Conservation (phyloP, 1,140 invertebrate species). For the Cydia fagiglandana region DNA sequence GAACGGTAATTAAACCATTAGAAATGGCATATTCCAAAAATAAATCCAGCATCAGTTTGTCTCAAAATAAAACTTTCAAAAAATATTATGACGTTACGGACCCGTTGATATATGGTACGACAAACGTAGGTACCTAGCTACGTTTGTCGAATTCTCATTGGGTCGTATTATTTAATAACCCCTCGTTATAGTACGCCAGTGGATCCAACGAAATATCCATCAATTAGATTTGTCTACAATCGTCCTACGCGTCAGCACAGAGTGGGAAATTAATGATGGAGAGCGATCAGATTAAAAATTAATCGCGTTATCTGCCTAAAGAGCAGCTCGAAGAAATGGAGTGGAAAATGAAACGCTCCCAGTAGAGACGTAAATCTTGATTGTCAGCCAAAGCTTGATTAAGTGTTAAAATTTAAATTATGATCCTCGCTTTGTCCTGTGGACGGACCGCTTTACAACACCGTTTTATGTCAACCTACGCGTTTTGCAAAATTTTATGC, state of each 20-base stretch:
- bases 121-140: neutral
- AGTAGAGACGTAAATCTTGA: constrained; percentile 57
- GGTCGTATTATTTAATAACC: neutral
- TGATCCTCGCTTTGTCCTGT: constrained; percentile 47
- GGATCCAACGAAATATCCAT: neutral
- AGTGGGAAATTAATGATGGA: constrained; percentile 49
- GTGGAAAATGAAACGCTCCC: constrained; percentile 55
- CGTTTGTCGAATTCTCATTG: no score
- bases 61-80: no score
- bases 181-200: neutral
- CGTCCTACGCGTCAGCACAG: neutral
- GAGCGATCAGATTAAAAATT: constrained; percentile 59
- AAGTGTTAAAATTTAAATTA: constrained; percentile 74
- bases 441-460: constrained; percentile 40
- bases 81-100: no score
- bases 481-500: constrained; percentile 25
- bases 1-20: no score
- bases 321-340: constrained; percentile 51
- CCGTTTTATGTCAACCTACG: constrained; percentile 28
- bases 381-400: constrained; percentile 67
- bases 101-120: no score
- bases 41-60: no score
- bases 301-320: constrained; percentile 54
- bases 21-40: no score
- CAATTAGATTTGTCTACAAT: neutral